These are phyloP conservation scores for Leptinotarsa juncta DNA, from an alignment of 2,888 invertebrate genomes.

Conservation along the genomic window DNA sequence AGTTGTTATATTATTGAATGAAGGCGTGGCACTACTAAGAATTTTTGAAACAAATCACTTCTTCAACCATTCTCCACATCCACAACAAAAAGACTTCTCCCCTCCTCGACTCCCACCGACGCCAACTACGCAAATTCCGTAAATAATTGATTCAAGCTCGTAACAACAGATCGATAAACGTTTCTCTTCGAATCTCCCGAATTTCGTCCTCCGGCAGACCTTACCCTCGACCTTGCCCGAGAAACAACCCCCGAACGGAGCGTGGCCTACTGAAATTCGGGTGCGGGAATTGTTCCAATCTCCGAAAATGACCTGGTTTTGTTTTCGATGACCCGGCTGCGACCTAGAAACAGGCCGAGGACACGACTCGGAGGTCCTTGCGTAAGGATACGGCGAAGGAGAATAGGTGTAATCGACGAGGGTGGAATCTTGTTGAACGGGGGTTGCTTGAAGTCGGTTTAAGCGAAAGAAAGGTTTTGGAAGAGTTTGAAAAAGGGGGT, in stretches of 20 bases:
- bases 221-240: constrained; percentile 12
- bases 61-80: background rate
- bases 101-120: background rate
- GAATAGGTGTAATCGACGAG: background rate
- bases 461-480: background rate
- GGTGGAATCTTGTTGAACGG: background rate
- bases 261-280: constrained; percentile 13
- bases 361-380: background rate
- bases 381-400: background rate
- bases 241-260: background rate
- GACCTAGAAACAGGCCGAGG: constrained; percentile 2
- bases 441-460: background rate
- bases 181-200: background rate
- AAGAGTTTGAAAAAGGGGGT: too few species aligned
- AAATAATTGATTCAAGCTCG: background rate
- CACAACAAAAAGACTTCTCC: background rate
- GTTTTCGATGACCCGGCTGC: background rate
- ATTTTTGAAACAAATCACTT: too few species aligned
- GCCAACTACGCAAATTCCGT: background rate
- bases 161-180: background rate
- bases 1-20: too few species aligned
- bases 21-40: too few species aligned
- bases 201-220: background rate
- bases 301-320: constrained; percentile 1
- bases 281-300: background rate